Conservation (phyloP, 2,113 vertebrate genomes). For the Hiodon tergisus region DNA sequence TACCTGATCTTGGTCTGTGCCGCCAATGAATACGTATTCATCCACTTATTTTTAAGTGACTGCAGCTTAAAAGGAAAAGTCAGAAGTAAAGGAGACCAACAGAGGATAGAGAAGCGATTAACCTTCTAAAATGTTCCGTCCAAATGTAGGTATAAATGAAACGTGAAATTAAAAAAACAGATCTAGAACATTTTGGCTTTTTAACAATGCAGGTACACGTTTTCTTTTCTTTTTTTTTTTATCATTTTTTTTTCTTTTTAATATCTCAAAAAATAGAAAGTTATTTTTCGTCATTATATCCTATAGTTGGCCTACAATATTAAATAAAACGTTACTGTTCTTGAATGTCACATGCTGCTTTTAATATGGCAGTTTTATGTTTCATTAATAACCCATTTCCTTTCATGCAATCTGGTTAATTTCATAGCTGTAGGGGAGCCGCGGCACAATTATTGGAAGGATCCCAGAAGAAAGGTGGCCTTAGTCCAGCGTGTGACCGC, state of each 20-base stretch:
- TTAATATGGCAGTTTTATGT: slow-evolving; percentile 72
- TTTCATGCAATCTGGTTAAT: slow-evolving; percentile 78
- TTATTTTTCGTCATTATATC: slow-evolving; percentile 62
- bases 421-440: slow-evolving; percentile 70
- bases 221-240: slow-evolving; percentile 60
- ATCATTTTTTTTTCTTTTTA: slow-evolving; percentile 45
- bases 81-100: too few relatives aligned
- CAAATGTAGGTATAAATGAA: slow-evolving; percentile 27
- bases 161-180: slow-evolving; percentile 34
- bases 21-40: neutral
- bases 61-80: too few relatives aligned
- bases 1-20: neutral
- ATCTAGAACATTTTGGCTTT: slow-evolving; percentile 54
- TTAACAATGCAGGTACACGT: slow-evolving; percentile 69
- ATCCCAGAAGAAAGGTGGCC: slow-evolving; percentile 35
- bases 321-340: slow-evolving; percentile 68
- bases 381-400: slow-evolving; percentile 31
- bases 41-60: too few relatives aligned
- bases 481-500: slow-evolving; percentile 23
- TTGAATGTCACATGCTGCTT: slow-evolving; percentile 65
- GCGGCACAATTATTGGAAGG: slow-evolving; percentile 48
- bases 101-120: too few relatives aligned
- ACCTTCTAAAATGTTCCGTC: neutral
- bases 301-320: slow-evolving; percentile 63
- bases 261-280: slow-evolving; percentile 79